Evolutionary conservation across 2,113 vertebrate genomes (phyloP).

Genomic region (Ursus arctos): DNA sequence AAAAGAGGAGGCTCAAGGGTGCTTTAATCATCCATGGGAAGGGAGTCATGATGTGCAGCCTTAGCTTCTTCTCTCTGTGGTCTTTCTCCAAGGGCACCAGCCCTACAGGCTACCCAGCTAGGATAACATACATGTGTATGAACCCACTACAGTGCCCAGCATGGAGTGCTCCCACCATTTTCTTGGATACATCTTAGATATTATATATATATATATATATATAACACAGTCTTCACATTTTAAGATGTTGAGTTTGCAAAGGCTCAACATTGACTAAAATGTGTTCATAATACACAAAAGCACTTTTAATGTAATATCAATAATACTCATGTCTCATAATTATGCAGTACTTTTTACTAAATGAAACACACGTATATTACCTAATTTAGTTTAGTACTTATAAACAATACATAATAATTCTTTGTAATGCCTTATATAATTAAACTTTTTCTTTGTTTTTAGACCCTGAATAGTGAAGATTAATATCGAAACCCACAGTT

Average conservation of each 20-base stretch:
- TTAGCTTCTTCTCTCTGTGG: not conserved
- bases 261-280: not conserved
- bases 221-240: not conserved
- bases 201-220: not conserved
- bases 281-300: not conserved
- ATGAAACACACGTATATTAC: not conserved
- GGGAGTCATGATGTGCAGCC: not conserved
- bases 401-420: not conserved
- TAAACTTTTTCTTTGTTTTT: not conserved
- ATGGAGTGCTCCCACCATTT: not conserved
- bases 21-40: not conserved
- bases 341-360: not conserved
- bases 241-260: not conserved
- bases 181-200: not conserved
- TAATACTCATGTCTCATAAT: not conserved
- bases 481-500: not conserved
- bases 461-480: not conserved
- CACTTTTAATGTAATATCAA: not conserved
- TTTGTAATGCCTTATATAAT: not conserved
- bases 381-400: not conserved
- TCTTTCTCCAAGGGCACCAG: not conserved
- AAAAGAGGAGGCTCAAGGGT: not conserved
- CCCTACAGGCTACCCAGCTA: rapidly evolving
- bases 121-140: not conserved
- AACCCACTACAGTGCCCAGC: not conserved